phyloP scores from a whole-genome alignment of 2,888 invertebrate genomes.

The Drosophila maculinotata region DNA sequence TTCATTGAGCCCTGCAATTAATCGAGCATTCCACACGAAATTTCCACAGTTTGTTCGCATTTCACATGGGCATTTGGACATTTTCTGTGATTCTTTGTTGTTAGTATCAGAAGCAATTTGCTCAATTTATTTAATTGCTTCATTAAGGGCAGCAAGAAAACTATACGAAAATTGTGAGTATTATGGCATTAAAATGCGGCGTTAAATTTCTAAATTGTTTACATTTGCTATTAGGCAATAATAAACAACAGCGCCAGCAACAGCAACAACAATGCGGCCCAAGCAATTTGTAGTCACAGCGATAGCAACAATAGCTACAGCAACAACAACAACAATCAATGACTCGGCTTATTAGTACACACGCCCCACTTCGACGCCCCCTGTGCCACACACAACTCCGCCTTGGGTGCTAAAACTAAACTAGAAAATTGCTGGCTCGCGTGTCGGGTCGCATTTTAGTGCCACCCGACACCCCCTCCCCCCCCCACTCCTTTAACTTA shows the following conservation, averaged over 20 bases:
- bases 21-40: slow-evolving; percentile 24
- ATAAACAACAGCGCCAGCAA: slow-evolving; percentile 44
- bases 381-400: slow-evolving; percentile 30
- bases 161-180: slow-evolving; percentile 23
- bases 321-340: slow-evolving; percentile 49
- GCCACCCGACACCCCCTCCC: slow-evolving; percentile 12
- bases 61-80: neutral
- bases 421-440: slow-evolving; percentile 76
- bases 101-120: slow-evolving; percentile 34
- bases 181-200: slow-evolving; percentile 68
- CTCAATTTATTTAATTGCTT: slow-evolving; percentile 59
- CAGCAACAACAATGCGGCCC: slow-evolving; percentile 24
- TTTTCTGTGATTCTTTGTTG: slow-evolving; percentile 11
- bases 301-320: slow-evolving; percentile 18
- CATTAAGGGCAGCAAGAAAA: slow-evolving; percentile 34
- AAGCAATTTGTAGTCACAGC: slow-evolving; percentile 53
- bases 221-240: slow-evolving; percentile 66
- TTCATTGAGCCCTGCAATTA: slow-evolving; percentile 40
- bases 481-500: neutral
- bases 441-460: slow-evolving; percentile 71
- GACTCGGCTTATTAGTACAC: slow-evolving; percentile 70
- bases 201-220: slow-evolving; percentile 78
- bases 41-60: neutral
- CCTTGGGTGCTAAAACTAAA: slow-evolving; percentile 73
- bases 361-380: slow-evolving; percentile 23